A percentile compares a stretch with the other conserved stretches of the same genome.
phyloP scores from a whole-genome alignment of 2,888 invertebrate species.

The Lasioglossum morio region DNA sequence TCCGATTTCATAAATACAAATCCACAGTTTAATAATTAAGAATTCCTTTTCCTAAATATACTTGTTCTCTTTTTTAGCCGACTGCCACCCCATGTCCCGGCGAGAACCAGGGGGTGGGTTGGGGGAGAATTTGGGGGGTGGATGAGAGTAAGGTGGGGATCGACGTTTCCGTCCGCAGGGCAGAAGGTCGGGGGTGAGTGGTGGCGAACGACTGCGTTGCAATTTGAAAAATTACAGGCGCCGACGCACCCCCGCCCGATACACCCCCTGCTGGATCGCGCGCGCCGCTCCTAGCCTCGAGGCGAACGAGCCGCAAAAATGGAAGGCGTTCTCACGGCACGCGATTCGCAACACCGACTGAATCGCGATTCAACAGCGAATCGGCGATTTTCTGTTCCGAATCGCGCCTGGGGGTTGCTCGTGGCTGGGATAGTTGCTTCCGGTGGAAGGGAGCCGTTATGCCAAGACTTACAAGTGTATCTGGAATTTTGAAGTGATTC shows the following conservation, averaged over 20 bases:
- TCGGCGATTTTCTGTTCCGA: constrained; percentile 21
- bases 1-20: neutral
- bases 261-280: constrained; percentile 31
- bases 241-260: constrained; percentile 69
- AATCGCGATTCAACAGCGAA: constrained; percentile 8
- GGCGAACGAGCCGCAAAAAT: constrained; percentile 48
- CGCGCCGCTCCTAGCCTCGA: constrained; percentile 36
- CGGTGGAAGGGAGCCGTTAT: neutral
- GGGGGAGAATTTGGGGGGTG: neutral
- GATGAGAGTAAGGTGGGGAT: constrained; percentile 56
- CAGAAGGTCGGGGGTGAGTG: constrained; percentile 64
- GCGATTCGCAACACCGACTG: constrained; percentile 21
- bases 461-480: neutral
- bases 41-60: constrained; percentile 76
- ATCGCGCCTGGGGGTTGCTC: neutral
- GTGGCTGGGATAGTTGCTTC: neutral
- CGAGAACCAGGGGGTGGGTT: constrained; percentile 48
- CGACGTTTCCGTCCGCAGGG: constrained; percentile 75
- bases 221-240: constrained; percentile 78
- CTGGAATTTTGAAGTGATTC: constrained; percentile 12
- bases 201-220: constrained; percentile 71
- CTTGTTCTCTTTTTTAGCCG: constrained; percentile 80
- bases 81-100: constrained; percentile 61
- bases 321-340: constrained; percentile 9
- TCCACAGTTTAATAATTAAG: neutral